Percentiles rank a stretch among this genome's conserved stretches.
These are phyloP conservation scores for Damaliscus lunatus DNA, from an alignment of 2,113 vertebrate species.

Conservation along the genomic window DNA sequence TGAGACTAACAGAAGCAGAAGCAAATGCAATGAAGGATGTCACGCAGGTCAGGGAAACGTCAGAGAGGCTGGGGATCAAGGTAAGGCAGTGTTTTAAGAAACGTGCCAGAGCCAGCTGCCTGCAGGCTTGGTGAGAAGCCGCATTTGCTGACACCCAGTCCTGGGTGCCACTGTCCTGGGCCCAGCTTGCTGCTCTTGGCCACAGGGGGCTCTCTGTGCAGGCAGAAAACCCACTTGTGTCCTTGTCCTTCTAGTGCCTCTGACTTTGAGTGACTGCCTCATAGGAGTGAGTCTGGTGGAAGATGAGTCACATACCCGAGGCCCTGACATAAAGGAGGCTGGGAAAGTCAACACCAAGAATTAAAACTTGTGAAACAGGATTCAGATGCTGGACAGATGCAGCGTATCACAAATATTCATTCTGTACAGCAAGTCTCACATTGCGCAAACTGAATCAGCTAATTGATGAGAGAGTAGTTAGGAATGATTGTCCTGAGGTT, in stretches of 20 bases:
- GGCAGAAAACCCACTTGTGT: accelerated
- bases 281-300: neutral
- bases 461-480: neutral
- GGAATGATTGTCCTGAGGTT: too few relatives aligned
- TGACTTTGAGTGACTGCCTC: too few relatives aligned
- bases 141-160: accelerated
- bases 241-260: neutral
- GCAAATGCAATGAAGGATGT: neutral
- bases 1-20: neutral
- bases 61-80: neutral
- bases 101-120: accelerated
- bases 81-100: neutral
- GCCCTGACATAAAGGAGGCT: neutral
- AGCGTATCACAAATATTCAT: neutral
- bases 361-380: neutral
- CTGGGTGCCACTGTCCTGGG: accelerated
- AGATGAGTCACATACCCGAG: neutral
- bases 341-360: neutral
- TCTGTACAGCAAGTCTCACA: accelerated
- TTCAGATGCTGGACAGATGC: neutral
- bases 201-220: accelerated
- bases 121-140: neutral
- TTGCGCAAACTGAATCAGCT: neutral
- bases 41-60: accelerated
- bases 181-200: neutral